These are phyloP conservation scores for Himalopsyche anomala DNA, from an alignment of 2,888 invertebrate genomes.

Conservation along the genomic window DNA sequence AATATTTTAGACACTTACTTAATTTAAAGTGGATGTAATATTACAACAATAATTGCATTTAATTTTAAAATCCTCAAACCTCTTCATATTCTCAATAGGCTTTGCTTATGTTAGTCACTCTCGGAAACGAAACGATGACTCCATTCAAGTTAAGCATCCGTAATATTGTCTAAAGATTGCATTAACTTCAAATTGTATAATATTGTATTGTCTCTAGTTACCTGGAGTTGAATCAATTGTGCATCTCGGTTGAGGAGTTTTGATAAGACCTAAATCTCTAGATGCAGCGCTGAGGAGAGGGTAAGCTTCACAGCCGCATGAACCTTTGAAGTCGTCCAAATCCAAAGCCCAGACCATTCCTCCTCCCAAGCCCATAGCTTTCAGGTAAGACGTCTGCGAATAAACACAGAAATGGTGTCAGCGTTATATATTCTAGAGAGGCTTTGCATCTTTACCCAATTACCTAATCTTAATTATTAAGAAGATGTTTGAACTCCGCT, in stretches of 20 bases:
- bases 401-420: not conserved
- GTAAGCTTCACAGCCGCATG: slow-evolving; percentile 88
- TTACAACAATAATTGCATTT: no score
- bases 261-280: slow-evolving; percentile 59
- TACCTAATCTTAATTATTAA: not conserved
- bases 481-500: not conserved
- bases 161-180: not conserved
- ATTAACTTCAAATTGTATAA: slow-evolving; percentile 66
- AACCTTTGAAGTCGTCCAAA: slow-evolving; percentile 89
- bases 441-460: no score
- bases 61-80: no score
- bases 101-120: no score
- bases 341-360: slow-evolving; percentile 95
- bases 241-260: slow-evolving; percentile 75
- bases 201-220: slow-evolving; percentile 68
- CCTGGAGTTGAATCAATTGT: slow-evolving; percentile 70
- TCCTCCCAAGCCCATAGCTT: slow-evolving; percentile 87
- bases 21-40: no score
- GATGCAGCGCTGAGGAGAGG: slow-evolving; percentile 82
- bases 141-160: not conserved
- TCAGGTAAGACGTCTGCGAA: slow-evolving; percentile 83
- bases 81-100: no score
- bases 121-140: not conserved
- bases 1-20: no score
- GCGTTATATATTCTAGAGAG: not conserved